Evolutionary conservation across 92 coral and sea anemone genomes (phyloP).

Genomic region (Phymanthus crucifer): DNA sequence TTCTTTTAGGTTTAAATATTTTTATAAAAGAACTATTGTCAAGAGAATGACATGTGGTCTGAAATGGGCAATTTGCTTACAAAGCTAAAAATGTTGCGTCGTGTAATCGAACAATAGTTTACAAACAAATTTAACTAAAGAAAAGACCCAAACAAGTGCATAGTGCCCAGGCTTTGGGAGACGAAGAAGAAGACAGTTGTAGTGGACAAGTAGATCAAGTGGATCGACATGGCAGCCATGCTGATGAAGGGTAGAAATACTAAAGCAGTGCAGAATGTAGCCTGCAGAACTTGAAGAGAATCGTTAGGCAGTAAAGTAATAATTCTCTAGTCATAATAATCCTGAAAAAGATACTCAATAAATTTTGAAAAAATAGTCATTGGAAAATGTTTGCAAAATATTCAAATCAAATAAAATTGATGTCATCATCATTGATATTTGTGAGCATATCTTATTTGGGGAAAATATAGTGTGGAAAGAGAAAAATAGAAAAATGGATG

Average conservation of each 20-base stretch:
- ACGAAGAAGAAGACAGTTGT: conserved; percentile 41
- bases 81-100: too few relatives aligned
- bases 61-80: too few relatives aligned
- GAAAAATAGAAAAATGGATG: neutral
- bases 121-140: conserved; percentile 5
- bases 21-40: too few relatives aligned
- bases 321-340: conserved; percentile 7
- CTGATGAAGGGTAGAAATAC: conserved; percentile 37
- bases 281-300: conserved; percentile 1
- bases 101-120: conserved; percentile 10
- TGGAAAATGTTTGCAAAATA: neutral
- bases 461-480: neutral
- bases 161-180: conserved; percentile 44
- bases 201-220: conserved; percentile 32
- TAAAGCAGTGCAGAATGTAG: conserved; percentile 20
- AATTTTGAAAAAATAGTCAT: neutral
- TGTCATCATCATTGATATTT: neutral
- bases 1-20: too few relatives aligned
- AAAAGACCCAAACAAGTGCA: conserved; percentile 33
- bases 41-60: too few relatives aligned
- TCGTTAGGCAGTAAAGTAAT: neutral
- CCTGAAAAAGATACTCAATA: conserved; percentile 4
- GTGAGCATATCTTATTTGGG: neutral
- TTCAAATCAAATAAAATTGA: neutral
- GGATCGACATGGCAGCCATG: conserved; percentile 32